phyloP scores from a whole-genome alignment of 2,888 invertebrate genomes.

The Hydriomena furcata region DNA sequence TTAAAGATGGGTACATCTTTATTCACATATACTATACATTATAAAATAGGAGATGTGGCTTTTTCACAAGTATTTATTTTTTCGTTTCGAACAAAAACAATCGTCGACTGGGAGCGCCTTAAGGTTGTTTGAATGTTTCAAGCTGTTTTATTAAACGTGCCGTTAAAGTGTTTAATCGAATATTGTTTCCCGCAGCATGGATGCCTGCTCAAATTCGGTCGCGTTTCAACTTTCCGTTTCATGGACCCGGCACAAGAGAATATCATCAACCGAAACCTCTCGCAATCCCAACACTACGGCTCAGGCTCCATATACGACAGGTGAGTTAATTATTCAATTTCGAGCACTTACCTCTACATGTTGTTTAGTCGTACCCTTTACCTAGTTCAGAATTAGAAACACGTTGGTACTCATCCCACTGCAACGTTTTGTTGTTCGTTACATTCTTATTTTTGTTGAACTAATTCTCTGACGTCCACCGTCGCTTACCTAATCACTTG shows the following conservation, averaged over 20 bases:
- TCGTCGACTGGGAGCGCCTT: no score
- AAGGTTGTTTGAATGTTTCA: constrained; percentile 3
- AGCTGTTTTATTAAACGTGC: background rate
- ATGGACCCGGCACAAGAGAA: constrained; percentile 92
- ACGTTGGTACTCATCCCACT: constrained; percentile 46
- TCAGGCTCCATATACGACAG: constrained; percentile 92
- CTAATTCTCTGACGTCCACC: constrained; percentile 47
- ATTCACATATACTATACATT: no score
- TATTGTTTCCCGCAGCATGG: constrained; percentile 85
- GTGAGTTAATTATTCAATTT: constrained; percentile 69
- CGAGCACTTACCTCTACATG: constrained; percentile 40
- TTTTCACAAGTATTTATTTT: no score
- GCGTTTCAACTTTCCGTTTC: constrained; percentile 93
- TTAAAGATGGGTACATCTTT: no score
- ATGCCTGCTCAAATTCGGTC: constrained; percentile 92
- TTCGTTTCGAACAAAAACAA: no score
- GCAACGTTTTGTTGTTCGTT: constrained; percentile 49
- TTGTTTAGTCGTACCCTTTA: constrained; percentile 55
- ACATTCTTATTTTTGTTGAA: constrained; percentile 47
- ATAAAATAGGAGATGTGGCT: no score
- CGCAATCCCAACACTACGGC: constrained; percentile 88
- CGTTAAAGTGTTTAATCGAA: background rate
- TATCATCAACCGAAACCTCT: constrained; percentile 89
- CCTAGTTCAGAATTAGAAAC: constrained; percentile 41
- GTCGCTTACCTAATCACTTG: constrained; percentile 64